Evolutionary conservation across 1,140 invertebrate species (phyloP), one percentile per base, ranked within the genome.

Genomic region (Harpegnathos saltator): DNA sequence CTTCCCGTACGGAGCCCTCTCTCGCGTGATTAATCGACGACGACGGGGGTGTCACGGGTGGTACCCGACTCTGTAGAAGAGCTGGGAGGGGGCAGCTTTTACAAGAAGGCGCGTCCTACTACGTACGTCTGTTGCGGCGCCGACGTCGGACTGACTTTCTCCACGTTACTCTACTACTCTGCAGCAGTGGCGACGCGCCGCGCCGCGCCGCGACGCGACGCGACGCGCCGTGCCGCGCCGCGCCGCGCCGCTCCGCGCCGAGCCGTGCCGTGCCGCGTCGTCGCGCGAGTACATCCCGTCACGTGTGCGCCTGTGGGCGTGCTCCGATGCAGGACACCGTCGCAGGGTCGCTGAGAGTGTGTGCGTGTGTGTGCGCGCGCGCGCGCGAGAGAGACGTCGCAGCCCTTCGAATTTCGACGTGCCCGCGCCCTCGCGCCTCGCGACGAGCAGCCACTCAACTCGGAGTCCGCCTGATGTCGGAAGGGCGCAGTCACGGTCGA

Each of bases 111-210:
- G 84, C 85, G 89, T 85, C 66, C 78, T 87, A 26, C 52, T 26
- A 63, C 82, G 82, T 92, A 90, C 87, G 89, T 91, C 90, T 87
- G 89, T 69, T 90, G 85, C 91, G 88, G 91, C 90, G 91, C 89
- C 90, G 85, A 89, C 88, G 90, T 91, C 83, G 86, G 81, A 92
- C 91, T 92, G 90, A 90, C 91, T 90, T 90, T 88, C 75, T 56
- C 71, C 44, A 83, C 83, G 78, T 78, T 88, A 85, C 38, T 44
- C 73, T 72, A n/a, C 65, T 33, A 65, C 24, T 69, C 83, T 89
- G 87, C 87, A 80, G 83, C 78, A 80, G 86, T 83, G 73, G 86
- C 83, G 86, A 82, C 87, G 71, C 81, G 71, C 50, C 52, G 58
- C 48, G 50, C 65, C 58, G 26, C 3, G 9, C 3, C 38, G 65